Evolutionary conservation across 92 coral and sea anemone genomes (phyloP), one percentile per base, ranked within the genome.

Genomic region (Parazoanthus atlanticus): DNA sequence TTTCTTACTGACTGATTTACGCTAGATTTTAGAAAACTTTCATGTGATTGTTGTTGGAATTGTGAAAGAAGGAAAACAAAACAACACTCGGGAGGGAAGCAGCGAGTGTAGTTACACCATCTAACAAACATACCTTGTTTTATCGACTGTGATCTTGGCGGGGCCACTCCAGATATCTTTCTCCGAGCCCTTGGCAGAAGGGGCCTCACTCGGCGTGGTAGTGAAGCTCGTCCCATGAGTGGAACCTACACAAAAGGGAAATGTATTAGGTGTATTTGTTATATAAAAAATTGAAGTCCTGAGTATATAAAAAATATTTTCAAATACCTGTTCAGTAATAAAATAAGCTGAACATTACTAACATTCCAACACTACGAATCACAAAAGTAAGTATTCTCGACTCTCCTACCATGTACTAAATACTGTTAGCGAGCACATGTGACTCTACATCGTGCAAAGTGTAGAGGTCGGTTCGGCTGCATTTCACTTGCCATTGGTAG

Each of bases 111-210:
- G 21, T 8, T 16, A 54, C 12, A 79, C 26, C 9, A 61, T 23
- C 28, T 29, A 41, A 75, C 29, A 23, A 75, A 75, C 79, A 19
- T 75, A 13, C 86, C 86, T 83, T 41, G 86, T 83, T 43, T 83
- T 83, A 28, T 83, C 86, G 65, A 67, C 78, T 6, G 78, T 69
- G 23, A 83, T 41, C 34, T 83, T 83, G n/a, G 66, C 86, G 1
- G 86, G 86, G 31, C 86, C 86, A 40, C 77, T 83, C 86, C 86
- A 83, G 77, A 83, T 83, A 41, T 69, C 86, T 36, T 13, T 29
- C 56, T 69, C 78, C 29, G 28, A 26, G 43, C 30, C 52, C 65
- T 67, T 41, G n/a, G n/a, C 9, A 38, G 76, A 46, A 25, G 66
- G 6, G 19, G 64, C 38, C 31, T 30, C 25, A 28, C 38, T 69